Evolutionary conservation across 2,888 invertebrate genomes (phyloP).

Genomic region (Zelleria hepariella): DNA sequence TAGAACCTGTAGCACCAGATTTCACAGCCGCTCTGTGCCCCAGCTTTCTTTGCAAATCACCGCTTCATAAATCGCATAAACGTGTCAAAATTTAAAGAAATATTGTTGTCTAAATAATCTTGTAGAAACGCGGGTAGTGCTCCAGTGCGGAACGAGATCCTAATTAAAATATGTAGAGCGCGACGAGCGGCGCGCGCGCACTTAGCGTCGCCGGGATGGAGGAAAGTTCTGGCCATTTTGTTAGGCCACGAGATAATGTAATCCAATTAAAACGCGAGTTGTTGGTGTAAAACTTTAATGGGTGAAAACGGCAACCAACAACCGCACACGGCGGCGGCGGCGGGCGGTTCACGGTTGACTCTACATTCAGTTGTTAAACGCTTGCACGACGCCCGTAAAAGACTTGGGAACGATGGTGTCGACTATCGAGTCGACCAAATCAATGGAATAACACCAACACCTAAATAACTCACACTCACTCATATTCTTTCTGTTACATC

Average conservation of each 20-base stretch:
- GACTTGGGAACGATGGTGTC: too few species aligned
- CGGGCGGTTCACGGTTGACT: neutral
- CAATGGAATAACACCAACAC: too few species aligned
- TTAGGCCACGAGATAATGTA: neutral
- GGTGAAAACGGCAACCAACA: neutral
- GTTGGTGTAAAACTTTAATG: neutral
- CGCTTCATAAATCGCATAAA: slow-evolving; percentile 16
- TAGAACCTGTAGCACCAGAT: too few species aligned
- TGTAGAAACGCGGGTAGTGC: slow-evolving; percentile 45
- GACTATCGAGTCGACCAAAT: too few species aligned
- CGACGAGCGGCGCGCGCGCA: slow-evolving; percentile 37
- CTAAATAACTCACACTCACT: too few species aligned
- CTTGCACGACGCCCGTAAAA: neutral
- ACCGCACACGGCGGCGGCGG: too few species aligned
- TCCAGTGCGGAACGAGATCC: slow-evolving; percentile 52
- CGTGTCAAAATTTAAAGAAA: slow-evolving; percentile 34
- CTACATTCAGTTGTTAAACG: neutral
- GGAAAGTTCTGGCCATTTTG: slow-evolving; percentile 4
- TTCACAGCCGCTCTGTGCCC: neutral
- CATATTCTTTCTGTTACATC: too few species aligned
- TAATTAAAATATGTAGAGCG: slow-evolving; percentile 67
- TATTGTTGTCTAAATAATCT: slow-evolving; percentile 43
- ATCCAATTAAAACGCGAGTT: neutral
- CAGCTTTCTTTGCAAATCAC: neutral
- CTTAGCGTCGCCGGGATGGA: neutral